Evolutionary conservation across 2,113 vertebrate genomes (phyloP), one percentile per base, ranked within the genome.

Genomic region (Trinectes maculatus): DNA sequence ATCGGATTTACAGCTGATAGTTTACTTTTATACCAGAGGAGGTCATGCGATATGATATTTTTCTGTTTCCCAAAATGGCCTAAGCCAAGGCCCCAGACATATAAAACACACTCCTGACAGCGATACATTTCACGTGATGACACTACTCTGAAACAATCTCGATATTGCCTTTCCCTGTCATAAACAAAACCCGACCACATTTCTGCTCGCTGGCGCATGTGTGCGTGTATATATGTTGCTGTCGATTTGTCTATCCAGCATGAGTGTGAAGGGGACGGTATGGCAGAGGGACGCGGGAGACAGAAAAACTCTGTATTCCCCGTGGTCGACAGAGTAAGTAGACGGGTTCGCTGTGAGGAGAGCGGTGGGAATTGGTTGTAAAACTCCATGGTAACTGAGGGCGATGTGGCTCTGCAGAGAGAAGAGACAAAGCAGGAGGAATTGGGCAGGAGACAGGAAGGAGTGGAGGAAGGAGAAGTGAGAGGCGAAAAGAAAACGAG

Each of bases 21-120:
- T 91, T 90, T 85, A 84, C 88, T 90, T 88, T 89, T 87, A 88
- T 90, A 84, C 76, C 76, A 76, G 71, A 84, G 81, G 71, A 89
- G 85, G 89, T 89, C 89, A 91, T 88, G 72, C 1, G 83, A 91
- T 90, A 90, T 85, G 76, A 88, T 88, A 89, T 89, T 89, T n/a
- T 91, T 88, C 87, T 90, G 84, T 82, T 91, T 91, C 90, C 85
- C 69, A 90, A 91, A 88, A 91, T 87, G 87, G 84, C 85, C 74
- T 85, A 77, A 82, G 84, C 83, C 77, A 25, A 79, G 75, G 73
- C 64, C 81, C 82, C 84, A 85, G 88, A 83, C 81, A 33, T 84
- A 90, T 90, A 90, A 89, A 91, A 87, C 84, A 85, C 12, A 57
- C 76, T 77, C 66, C 61, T 86, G 85, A 88, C 88, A 86, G 83